Conservation (phyloP, 2,113 vertebrate genomes). For the Neogale vison region DNA sequence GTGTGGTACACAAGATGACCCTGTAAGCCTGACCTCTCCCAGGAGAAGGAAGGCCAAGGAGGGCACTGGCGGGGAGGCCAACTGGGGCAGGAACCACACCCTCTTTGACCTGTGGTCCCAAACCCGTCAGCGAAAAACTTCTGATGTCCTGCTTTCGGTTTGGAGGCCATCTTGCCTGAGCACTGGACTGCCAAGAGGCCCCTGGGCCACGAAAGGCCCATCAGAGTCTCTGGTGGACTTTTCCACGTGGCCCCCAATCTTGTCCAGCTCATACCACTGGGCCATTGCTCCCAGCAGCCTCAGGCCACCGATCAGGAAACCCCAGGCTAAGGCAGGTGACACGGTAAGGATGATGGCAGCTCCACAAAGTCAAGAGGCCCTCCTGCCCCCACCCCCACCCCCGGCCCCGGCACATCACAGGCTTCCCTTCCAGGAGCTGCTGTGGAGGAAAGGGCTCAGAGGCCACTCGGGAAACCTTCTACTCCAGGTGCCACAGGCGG, state of each 20-base stretch:
- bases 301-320: background rate
- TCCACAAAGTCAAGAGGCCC: background rate
- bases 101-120: background rate
- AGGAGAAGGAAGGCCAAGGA: background rate
- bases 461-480: background rate
- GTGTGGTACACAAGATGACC: no score
- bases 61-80: background rate
- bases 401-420: background rate
- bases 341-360: background rate
- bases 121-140: background rate
- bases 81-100: background rate
- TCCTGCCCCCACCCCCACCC: no score
- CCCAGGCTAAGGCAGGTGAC: background rate
- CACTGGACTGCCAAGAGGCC: background rate
- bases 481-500: background rate
- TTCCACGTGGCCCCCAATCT: background rate
- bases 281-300: background rate
- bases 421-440: background rate
- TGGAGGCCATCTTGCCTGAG: background rate
- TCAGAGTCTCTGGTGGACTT: background rate
- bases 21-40: background rate
- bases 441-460: background rate
- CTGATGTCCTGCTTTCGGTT: background rate
- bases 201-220: background rate
- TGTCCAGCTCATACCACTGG: background rate